These are phyloP conservation scores for Formicarius rufipectus DNA, from an alignment of 2,113 vertebrate genomes.

Conservation along the genomic window DNA sequence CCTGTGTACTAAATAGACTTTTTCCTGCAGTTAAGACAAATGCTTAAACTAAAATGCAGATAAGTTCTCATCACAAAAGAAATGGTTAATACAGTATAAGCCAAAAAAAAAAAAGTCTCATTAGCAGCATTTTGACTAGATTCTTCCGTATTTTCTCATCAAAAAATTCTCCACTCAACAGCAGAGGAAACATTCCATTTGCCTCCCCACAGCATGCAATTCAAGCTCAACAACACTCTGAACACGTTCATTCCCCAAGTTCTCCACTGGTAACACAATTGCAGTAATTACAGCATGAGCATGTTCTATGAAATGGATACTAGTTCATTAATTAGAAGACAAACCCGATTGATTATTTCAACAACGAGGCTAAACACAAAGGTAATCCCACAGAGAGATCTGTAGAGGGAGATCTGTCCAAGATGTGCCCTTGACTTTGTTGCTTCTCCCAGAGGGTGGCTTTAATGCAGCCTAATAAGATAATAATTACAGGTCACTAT, in stretches of 20 bases:
- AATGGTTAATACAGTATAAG: neutral
- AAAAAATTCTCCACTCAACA: neutral
- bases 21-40: neutral
- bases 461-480: neutral
- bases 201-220: neutral
- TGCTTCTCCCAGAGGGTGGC: neutral
- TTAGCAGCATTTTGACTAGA: neutral
- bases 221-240: neutral
- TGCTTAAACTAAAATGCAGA: neutral
- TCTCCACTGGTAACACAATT: neutral
- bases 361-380: slow-evolving; percentile 34
- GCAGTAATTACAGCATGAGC: neutral
- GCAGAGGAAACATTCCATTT: neutral
- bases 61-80: neutral
- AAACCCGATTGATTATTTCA: slow-evolving; percentile 61
- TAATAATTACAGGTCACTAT: slow-evolving; percentile 16
- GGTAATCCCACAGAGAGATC: slow-evolving; percentile 10
- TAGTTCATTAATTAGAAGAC: slow-evolving; percentile 52
- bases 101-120: neutral
- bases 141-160: neutral
- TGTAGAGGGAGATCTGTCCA: slow-evolving; percentile 6
- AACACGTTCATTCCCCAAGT: neutral
- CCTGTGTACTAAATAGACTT: neutral
- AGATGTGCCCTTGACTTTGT: slow-evolving; percentile 24
- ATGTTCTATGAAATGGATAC: slow-evolving; percentile 41